Evolutionary conservation across 2,113 vertebrate genomes (phyloP), one percentile per base, ranked within the genome.

Genomic region (Ahaetulla prasina): DNA sequence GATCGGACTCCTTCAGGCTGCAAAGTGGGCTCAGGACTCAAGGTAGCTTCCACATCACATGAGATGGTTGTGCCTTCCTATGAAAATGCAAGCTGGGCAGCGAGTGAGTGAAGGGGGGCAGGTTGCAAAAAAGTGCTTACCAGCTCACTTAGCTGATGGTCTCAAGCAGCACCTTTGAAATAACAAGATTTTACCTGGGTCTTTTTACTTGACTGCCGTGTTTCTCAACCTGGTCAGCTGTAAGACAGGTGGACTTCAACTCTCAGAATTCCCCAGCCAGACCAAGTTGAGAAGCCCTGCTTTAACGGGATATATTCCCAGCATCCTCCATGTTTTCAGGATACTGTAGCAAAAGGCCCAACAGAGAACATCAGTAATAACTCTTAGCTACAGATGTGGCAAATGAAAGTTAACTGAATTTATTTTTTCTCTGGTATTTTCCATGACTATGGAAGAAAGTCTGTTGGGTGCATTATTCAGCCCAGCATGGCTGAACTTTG

Each of bases 381-480:
- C 94, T 2, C 93, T 90, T 91, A 43, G 91, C 39, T 93, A 93
- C 63, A 94, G 94, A 93, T 88, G 94, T 94, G 93, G 94, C 91
- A 22, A 53, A 93, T 80, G 89, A 86, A 94, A 49, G 89, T 25
- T 8, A 93, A 39, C 90, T 89, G 16, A 90, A 63, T 91, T 91
- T 92, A 52, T 93, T 92, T 93, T 91, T 88, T 93, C 92, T 94
- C 50, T 5, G 30, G 16, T 74, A 94, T 30, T 27, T 60, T 60
- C 57, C 57, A 60, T 60, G 57, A 94, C 27, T 87, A 95, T 94
- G 91, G 93, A 95, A 14, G 68, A 94, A 93, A 91, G 91, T 87
- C 92, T 94, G 89, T 94, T 89, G n/a, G 4, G 94, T 91, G 90
- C 90, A 94, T 95, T 86, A n/a, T 95, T 94, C n/a, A 35, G 54